phyloP scores from a whole-genome alignment of 2,113 vertebrate genomes.

The Equus przewalskii region DNA sequence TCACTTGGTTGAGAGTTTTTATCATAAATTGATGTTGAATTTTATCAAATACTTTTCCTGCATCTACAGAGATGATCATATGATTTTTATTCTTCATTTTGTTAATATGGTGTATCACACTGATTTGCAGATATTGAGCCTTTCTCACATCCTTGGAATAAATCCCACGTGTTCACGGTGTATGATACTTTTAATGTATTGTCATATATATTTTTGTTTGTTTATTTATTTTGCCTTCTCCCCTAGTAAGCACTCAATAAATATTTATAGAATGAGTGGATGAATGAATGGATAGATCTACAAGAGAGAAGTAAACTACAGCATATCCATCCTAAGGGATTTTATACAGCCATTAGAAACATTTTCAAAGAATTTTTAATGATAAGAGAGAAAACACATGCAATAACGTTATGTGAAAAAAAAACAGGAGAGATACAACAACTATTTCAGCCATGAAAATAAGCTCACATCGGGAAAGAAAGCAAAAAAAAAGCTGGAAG shows the following conservation, averaged over 20 bases:
- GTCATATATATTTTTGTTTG: not conserved
- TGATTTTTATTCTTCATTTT: not conserved
- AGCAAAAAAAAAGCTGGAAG: not conserved
- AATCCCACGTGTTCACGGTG: not conserved
- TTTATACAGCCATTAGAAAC: slow-evolving; percentile 22
- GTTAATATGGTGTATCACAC: not conserved
- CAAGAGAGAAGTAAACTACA: not conserved
- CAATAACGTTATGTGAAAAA: not conserved
- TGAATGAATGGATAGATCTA: not conserved
- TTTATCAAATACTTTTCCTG: not conserved
- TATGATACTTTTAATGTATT: not conserved
- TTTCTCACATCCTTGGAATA: not conserved
- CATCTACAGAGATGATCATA: not conserved
- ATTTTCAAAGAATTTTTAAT: slow-evolving; percentile 1
- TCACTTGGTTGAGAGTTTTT: not conserved
- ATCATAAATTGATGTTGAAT: not conserved
- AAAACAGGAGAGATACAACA: not conserved
- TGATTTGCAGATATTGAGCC: not conserved
- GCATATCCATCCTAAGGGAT: not conserved
- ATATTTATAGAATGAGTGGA: not conserved
- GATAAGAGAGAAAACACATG: not conserved
- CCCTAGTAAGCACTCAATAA: not conserved
- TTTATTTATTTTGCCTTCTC: not conserved
- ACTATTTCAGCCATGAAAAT: not conserved
- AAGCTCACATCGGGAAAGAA: not conserved